Conservation (phyloP, 2,797 vertebrate genomes). For the Acridotheres tristis region DNA sequence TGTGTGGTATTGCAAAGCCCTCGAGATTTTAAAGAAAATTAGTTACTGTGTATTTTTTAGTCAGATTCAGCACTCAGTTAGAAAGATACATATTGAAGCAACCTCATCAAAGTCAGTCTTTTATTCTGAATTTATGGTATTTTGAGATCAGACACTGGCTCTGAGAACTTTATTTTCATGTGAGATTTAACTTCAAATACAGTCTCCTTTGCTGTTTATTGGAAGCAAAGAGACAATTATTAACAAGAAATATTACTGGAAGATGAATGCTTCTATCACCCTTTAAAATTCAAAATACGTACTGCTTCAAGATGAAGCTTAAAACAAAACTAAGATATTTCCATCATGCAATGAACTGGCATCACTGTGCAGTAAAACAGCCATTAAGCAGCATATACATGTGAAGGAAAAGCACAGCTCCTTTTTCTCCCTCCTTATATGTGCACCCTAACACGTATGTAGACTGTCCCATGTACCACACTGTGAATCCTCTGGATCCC, state of each 20-base stretch:
- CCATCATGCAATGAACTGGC: neutral
- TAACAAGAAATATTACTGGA: neutral
- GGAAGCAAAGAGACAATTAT: neutral
- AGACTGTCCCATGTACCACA: neutral
- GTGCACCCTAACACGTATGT: neutral
- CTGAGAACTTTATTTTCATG: slow-evolving; percentile 15
- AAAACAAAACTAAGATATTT: neutral
- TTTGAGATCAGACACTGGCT: neutral
- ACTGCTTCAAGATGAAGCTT: neutral
- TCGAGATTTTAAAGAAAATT: neutral
- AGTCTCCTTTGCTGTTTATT: neutral
- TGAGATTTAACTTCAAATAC: slow-evolving; percentile 42
- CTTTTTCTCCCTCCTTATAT: neutral
- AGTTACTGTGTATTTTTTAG: neutral
- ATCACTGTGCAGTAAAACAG: neutral
- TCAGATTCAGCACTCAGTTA: neutral
- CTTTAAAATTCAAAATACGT: neutral
- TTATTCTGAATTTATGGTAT: neutral
- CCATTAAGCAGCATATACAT: neutral
- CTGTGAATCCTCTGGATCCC: neutral
- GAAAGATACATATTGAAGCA: neutral
- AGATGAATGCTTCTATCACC: neutral
- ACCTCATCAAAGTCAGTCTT: slow-evolving; percentile 18
- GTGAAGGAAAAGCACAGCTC: neutral
- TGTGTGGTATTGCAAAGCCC: neutral